Evolutionary conservation across 2,888 invertebrate genomes (phyloP), one percentile per base, ranked within the genome.

Genomic region (Orchesellides sinensis): DNA sequence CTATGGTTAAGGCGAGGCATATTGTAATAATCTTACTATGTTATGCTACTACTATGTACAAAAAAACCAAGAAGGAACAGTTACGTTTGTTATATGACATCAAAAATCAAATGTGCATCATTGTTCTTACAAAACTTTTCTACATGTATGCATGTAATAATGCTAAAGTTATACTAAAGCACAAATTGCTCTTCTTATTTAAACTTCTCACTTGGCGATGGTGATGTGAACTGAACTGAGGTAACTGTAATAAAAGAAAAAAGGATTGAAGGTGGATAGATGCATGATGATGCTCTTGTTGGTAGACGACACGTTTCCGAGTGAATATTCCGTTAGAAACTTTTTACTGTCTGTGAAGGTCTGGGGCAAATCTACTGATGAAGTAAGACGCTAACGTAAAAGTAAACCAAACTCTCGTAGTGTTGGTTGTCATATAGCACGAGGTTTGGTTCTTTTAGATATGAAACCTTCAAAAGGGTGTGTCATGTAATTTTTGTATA

Each of bases 291-390:
- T 12, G 29, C n/a, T 10, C 32, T 14, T 61, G 23, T 49, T 17
- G n/a, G 65, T 25, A 19, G 65, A 59, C 45, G 54, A 77, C 66
- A 59, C 54, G 59, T 78, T 69, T 29, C 59, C 63, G 49, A 63
- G 72, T 65, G 49, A 80, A 72, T 66, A 80, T 72, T 72, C 80
- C 80, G 80, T 80, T 72, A 80, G 45, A 27, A 40, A n/a, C n/a
- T n/a, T 63, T 79, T 25, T n/a, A 40, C 35, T 32, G 61, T 69
- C n/a, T n/a, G 61, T 54, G 54, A 80, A 80, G 80, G 72, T 72
- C 80, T 80, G 66, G 72, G 65, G 72, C 80, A 80, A 54, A 54
- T 29, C 35, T 52, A 66, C 47, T 29, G 68, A 65, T 69, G 32
- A 78, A 6, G 8, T 35, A 12, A n/a, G n/a, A n/a, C n/a, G n/a